These are phyloP conservation scores for Crioceris asparagi DNA, from an alignment of 2,888 invertebrate species.

Conservation along the genomic window DNA sequence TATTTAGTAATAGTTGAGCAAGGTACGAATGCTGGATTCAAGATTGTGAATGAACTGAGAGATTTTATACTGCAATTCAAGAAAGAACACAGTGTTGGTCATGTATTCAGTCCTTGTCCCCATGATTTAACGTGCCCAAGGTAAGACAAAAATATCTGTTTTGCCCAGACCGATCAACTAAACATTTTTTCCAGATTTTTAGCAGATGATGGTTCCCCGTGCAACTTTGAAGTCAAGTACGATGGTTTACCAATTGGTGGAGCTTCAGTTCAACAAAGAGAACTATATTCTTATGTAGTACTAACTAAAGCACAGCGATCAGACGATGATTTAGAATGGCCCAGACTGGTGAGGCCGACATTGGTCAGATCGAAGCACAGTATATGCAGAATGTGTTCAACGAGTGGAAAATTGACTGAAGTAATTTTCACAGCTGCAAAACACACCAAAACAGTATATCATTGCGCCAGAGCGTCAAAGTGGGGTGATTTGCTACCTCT, in stretches of 20 bases:
- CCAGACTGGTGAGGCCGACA: constrained; percentile 65
- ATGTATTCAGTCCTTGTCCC: constrained; percentile 78
- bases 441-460: constrained; percentile 64
- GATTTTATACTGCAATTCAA: constrained; percentile 60
- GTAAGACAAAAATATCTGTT: too few relatives aligned
- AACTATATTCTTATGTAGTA: constrained; percentile 70
- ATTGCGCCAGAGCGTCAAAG: constrained; percentile 58
- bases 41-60: constrained; percentile 70
- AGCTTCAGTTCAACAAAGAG: constrained; percentile 38
- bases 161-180: too few relatives aligned
- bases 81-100: constrained; percentile 36
- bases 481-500: constrained; percentile 78
- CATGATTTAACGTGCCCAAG: constrained; percentile 73
- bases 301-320: constrained; percentile 54
- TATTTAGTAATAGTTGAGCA: constrained; percentile 77
- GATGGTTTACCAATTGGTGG: constrained; percentile 44
- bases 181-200: constrained; percentile 29
- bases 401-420: constrained; percentile 62
- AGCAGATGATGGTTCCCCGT: constrained; percentile 56
- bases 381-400: constrained; percentile 68
- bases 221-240: constrained; percentile 62
- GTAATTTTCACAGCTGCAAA: constrained; percentile 65
- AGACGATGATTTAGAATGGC: constrained; percentile 52
- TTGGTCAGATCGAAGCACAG: constrained; percentile 59
- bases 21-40: constrained; percentile 73